Evolutionary conservation across 2,888 invertebrate genomes (phyloP).

Genomic region (Apotomis betuletana): DNA sequence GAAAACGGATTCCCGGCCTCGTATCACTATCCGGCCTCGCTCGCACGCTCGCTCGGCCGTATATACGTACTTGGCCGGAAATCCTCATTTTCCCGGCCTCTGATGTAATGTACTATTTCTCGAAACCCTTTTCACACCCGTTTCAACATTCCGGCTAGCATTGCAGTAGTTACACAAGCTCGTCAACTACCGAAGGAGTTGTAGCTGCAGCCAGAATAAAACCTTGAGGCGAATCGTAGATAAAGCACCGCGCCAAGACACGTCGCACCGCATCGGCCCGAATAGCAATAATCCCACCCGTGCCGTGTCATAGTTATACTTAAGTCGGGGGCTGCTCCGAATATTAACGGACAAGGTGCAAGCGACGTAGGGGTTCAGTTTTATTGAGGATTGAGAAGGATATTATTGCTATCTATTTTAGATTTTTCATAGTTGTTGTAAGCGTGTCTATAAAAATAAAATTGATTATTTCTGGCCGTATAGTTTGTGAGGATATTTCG

Average conservation of each 20-base stretch:
- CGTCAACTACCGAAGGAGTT: no score
- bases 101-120: no score
- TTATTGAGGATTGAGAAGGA: neutral
- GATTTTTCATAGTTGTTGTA: neutral
- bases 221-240: conserved; percentile 28
- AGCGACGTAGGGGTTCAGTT: neutral
- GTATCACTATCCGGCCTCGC: no score
- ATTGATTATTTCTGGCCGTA: no score
- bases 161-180: conserved; percentile 3
- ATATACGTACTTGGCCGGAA: no score
- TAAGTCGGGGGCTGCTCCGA: conserved; percentile 1
- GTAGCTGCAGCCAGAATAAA: neutral
- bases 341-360: conserved; percentile 25
- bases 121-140: neutral
- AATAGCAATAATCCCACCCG: conserved; percentile 27
- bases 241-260: conserved; percentile 35
- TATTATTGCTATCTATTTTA: neutral
- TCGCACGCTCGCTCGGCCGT: no score
- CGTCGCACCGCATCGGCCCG: conserved; percentile 32
- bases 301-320: conserved; percentile 27
- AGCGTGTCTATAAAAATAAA: no score
- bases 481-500: no score
- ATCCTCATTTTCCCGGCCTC: no score
- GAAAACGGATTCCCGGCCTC: no score
- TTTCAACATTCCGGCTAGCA: neutral